Evolutionary conservation across 53 echinoderm and acorn worm species (phyloP), one percentile per base, ranked within the genome.

Genomic region (Apostichopus leukothele): DNA sequence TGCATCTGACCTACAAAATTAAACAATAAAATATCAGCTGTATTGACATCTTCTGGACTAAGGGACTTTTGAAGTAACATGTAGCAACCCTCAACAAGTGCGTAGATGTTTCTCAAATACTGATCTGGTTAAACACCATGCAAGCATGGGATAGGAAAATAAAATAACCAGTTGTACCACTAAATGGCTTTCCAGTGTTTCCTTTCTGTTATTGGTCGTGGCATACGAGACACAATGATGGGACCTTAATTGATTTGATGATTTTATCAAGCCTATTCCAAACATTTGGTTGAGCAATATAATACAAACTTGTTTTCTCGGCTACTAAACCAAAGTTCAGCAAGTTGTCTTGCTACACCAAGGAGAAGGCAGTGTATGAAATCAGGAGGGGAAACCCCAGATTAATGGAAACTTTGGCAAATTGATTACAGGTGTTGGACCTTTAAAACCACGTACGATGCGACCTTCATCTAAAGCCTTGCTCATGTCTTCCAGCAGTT

Each of bases 301-400:
- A 92, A 19, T 87, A 92, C 1, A 4, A 22, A 51, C 21, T 80
- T 80, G 10, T 21, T 23, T 60, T 90, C 92, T 18, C 55, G 88
- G 6, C 86, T 79, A 9, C 25, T 39, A 79, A 92, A 80, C 92
- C 92, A 92, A 22, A 90, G 78, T 25, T 88, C 67, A 75, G 93
- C 6, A 14, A 92, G 52, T 80, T 92, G 93, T 12, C 90, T 83
- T 6, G 74, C 39, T 1, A 92, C 93, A 0, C 93, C 90, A 21
- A 90, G 90, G 7, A 88, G 73, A 11, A 83, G 14, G 25, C 93
- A 92, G 50, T 92, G 92, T 86, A 92, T 92, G 50, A 86, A 92
- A 81, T 90, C 92, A 27, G 86, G 55, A 27, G 93, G 91, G 91
- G 53, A 93, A 93, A 83, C 93, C 89, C 90, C 91, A 88, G 18